Evolutionary conservation across 2,113 vertebrate genomes (phyloP).

Genomic region (Solea senegalensis): DNA sequence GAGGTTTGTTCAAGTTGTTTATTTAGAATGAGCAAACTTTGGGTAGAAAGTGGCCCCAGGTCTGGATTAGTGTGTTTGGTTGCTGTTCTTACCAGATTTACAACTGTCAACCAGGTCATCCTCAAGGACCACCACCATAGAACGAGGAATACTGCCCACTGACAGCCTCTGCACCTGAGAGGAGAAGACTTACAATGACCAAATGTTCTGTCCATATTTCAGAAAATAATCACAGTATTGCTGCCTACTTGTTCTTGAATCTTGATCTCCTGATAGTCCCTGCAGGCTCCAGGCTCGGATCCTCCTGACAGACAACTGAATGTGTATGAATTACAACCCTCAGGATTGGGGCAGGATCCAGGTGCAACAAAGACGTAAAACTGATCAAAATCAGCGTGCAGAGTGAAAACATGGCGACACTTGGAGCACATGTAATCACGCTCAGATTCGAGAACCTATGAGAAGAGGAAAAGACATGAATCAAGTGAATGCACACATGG

Average conservation of each 20-base stretch:
- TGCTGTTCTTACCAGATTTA: slow-evolving; percentile 89
- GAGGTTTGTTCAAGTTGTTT: too few species aligned
- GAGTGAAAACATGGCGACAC: slow-evolving; percentile 87
- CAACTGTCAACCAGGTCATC: slow-evolving; percentile 95
- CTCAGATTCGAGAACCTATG: slow-evolving; percentile 88
- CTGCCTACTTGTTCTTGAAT: slow-evolving; percentile 93
- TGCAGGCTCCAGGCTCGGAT: slow-evolving; percentile 84
- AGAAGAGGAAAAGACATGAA: background rate
- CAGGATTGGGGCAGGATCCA: slow-evolving; percentile 81
- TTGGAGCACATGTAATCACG: slow-evolving; percentile 92
- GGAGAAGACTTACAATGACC: background rate
- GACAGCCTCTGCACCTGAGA: slow-evolving; percentile 91
- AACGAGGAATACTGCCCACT: slow-evolving; percentile 95
- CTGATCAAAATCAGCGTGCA: slow-evolving; percentile 90
- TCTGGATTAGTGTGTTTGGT: background rate
- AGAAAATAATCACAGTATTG: background rate
- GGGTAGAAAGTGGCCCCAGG: too few species aligned
- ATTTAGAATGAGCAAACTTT: too few species aligned
- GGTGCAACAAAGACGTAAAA: slow-evolving; percentile 86
- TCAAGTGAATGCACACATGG: too few species aligned
- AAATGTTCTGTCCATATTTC: background rate
- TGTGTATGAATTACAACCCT: slow-evolving; percentile 87
- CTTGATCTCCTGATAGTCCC: slow-evolving; percentile 97
- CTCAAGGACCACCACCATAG: slow-evolving; percentile 92
- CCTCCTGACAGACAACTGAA: slow-evolving; percentile 89